A percentile compares a stretch with the other conserved stretches of the same genome.
Evolutionary conservation across 2,888 invertebrate species (phyloP).

Genomic region (Clivina fossor): DNA sequence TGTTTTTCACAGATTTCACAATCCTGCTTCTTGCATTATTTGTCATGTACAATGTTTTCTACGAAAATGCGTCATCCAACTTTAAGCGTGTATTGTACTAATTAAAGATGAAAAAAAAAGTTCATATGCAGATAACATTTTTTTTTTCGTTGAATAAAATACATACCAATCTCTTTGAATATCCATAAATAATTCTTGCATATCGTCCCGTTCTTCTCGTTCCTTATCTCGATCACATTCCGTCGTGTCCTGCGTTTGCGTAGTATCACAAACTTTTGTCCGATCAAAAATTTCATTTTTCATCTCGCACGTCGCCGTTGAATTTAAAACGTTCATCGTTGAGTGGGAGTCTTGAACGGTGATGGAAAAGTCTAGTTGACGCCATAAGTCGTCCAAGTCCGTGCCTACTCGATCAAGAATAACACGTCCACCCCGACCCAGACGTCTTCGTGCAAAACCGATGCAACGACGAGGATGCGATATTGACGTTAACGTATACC

Average conservation of each 20-base stretch:
- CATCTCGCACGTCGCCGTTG: conserved; percentile 39
- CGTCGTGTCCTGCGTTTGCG: conserved; percentile 37
- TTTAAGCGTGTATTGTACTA: too few relatives aligned
- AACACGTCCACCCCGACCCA: conserved; percentile 87
- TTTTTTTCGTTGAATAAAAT: too few relatives aligned
- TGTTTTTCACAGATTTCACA: too few relatives aligned
- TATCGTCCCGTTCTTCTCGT: conserved; percentile 49
- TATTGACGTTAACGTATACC: conserved; percentile 83
- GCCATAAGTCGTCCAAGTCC: conserved; percentile 75
- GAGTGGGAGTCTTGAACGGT: too few relatives aligned
- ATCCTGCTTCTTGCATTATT: too few relatives aligned
- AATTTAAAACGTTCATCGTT: conserved; percentile 57
- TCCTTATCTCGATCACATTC: too few relatives aligned
- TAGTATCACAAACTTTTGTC: neutral
- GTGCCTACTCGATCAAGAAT: conserved; percentile 77
- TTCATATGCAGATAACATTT: too few relatives aligned
- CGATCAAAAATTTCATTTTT: conserved; percentile 41
- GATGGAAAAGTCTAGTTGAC: conserved; percentile 69
- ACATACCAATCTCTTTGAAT: conserved; percentile 58
- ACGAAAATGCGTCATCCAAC: too few relatives aligned
- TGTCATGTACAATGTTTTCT: too few relatives aligned
- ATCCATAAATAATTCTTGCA: conserved; percentile 50
- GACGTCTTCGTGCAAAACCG: conserved; percentile 81
- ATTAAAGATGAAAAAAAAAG: too few relatives aligned
- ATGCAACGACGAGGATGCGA: conserved; percentile 74